Evolutionary conservation across 2,113 vertebrate species (phyloP).

Genomic region (Pteruthius melanotis): DNA sequence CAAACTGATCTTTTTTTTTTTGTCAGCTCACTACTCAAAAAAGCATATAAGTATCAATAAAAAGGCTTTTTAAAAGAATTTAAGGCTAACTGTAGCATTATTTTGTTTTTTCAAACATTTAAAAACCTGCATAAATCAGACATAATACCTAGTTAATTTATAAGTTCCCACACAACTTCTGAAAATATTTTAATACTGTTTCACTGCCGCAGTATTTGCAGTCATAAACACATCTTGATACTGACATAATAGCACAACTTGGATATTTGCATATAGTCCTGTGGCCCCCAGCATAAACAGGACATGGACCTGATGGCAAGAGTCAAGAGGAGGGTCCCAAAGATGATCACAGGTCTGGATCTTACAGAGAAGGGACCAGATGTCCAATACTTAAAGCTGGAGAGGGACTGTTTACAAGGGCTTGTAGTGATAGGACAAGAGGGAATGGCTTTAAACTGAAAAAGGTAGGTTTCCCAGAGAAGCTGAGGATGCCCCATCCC

Average conservation of each 20-base stretch:
- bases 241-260: not conserved
- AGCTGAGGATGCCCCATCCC: not conserved
- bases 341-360: not conserved
- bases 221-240: not conserved
- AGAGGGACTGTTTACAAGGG: not conserved
- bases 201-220: constrained; percentile 26
- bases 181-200: constrained; percentile 63
- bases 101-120: constrained; percentile 70
- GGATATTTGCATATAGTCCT: not conserved
- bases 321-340: not conserved
- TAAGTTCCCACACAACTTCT: constrained; percentile 43
- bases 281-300: not conserved
- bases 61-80: constrained; percentile 65
- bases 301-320: not conserved
- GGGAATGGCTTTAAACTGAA: not conserved
- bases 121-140: constrained; percentile 52
- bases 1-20: constrained; percentile 64
- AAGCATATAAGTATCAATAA: constrained; percentile 70
- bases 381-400: too few species aligned
- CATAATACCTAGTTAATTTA: constrained; percentile 48
- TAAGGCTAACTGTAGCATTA: constrained; percentile 64
- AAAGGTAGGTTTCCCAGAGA: not conserved
- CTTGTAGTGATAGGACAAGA: not conserved
- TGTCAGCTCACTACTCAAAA: constrained; percentile 68
- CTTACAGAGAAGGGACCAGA: not conserved